Percentiles rank a stretch among this genome's conserved stretches.
phyloP scores from a whole-genome alignment of 2,113 vertebrate genomes.

The Balaeniceps rex region DNA sequence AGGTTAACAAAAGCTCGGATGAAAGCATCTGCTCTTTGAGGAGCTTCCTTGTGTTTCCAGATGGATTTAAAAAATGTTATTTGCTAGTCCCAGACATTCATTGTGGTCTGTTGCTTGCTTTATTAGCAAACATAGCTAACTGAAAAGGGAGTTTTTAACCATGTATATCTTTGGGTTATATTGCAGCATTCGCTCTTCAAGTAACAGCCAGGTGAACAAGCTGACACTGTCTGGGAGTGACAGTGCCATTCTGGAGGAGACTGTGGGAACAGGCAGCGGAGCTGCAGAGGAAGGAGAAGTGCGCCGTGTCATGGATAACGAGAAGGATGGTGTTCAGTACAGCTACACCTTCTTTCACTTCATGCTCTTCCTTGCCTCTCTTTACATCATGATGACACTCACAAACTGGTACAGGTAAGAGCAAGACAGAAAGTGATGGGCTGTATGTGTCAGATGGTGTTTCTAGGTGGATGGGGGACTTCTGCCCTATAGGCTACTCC shows the following conservation, averaged over 20 bases:
- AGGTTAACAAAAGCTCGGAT: neutral
- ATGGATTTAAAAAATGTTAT: neutral
- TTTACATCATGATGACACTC: slow-evolving; percentile 98
- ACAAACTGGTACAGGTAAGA: slow-evolving; percentile 96
- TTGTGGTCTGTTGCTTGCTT: neutral
- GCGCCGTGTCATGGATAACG: slow-evolving; percentile 82
- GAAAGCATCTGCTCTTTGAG: neutral
- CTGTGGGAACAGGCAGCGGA: neutral
- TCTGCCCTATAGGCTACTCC: neutral
- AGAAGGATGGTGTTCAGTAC: slow-evolving; percentile 88
- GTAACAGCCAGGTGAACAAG: slow-evolving; percentile 91
- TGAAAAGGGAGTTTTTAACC: neutral
- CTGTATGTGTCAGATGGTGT: neutral
- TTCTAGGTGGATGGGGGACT: neutral
- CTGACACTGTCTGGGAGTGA: slow-evolving; percentile 85
- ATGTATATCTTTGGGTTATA: neutral
- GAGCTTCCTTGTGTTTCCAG: neutral
- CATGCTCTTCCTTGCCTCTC: slow-evolving; percentile 89
- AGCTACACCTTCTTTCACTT: slow-evolving; percentile 91
- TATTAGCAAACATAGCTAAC: neutral
- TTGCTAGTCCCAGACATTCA: neutral
- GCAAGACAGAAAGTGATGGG: neutral
- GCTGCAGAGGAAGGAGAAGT: slow-evolving; percentile 67
- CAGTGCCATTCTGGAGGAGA: slow-evolving; percentile 78
- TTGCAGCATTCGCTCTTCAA: slow-evolving; percentile 89